These are phyloP conservation scores for Eclectus roratus DNA, from an alignment of 2,113 vertebrate species.

Conservation along the genomic window DNA sequence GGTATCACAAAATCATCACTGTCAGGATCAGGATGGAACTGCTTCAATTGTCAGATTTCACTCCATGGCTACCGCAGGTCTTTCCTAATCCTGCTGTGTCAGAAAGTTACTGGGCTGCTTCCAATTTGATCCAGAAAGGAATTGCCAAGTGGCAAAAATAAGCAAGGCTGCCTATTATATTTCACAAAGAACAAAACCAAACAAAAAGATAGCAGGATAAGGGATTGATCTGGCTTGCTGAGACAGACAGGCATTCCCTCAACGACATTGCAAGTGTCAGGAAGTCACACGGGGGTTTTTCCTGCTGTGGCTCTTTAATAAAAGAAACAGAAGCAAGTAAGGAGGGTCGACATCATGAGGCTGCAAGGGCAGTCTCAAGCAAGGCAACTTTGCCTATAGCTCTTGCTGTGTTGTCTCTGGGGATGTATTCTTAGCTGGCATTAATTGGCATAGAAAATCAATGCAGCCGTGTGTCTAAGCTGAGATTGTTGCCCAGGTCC, in stretches of 20 bases:
- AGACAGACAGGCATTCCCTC: background rate
- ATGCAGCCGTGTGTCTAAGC: background rate
- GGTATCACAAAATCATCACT: background rate
- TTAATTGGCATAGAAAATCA: conserved; percentile 25
- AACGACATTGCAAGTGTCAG: background rate
- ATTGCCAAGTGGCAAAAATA: background rate
- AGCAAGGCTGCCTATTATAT: background rate
- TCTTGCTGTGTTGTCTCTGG: background rate
- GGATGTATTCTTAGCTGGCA: background rate
- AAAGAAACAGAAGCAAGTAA: background rate
- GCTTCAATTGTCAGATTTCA: background rate
- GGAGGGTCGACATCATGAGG: background rate
- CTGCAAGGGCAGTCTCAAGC: background rate
- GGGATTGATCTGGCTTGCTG: background rate
- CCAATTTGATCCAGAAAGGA: background rate
- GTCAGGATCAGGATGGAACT: background rate
- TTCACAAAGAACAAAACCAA: background rate
- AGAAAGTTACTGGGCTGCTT: background rate
- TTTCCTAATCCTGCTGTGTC: background rate
- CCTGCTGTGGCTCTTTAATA: background rate
- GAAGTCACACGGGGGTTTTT: background rate
- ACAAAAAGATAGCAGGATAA: background rate
- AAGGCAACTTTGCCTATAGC: background rate
- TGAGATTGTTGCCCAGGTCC: background rate
- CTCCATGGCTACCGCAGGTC: background rate